Percentiles rank a stretch among this genome's conserved stretches.
Evolutionary conservation across 64 coral and sea anemone species (phyloP).

Genomic region (Anthopleura sola): DNA sequence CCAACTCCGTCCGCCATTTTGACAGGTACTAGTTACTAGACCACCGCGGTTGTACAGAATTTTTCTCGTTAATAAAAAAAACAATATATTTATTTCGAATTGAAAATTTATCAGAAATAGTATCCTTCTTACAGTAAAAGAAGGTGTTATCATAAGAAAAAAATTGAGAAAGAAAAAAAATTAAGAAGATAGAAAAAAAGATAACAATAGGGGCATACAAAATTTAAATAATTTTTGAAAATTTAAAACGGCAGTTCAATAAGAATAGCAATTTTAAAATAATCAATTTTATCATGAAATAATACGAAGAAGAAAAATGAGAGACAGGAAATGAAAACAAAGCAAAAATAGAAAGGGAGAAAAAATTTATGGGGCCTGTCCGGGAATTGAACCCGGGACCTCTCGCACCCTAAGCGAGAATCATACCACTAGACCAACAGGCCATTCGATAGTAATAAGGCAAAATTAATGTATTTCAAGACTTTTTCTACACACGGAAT

Average conservation of each 20-base stretch:
- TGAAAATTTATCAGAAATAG: no score
- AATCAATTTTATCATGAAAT: not conserved
- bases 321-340: not conserved
- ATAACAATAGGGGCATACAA: no score
- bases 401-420: constrained; percentile 24
- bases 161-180: no score
- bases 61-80: not conserved
- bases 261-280: no score
- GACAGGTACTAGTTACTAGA: constrained; percentile 14
- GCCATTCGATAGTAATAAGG: not conserved
- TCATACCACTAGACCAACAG: constrained; percentile 8
- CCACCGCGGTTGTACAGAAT: not conserved
- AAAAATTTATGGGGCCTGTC: constrained; percentile 3
- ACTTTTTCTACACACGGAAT: not conserved
- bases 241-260: no score
- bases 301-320: no score
- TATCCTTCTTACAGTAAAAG: no score
- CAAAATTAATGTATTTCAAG: not conserved
- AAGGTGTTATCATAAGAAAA: no score
- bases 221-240: no score
- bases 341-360: not conserved
- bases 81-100: not conserved
- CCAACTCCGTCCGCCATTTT: constrained; percentile 35
- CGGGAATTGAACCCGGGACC: constrained; percentile 28
- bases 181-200: no score